Conservation (phyloP, 1,140 invertebrate genomes). For the Drosophila burlai region DNA sequence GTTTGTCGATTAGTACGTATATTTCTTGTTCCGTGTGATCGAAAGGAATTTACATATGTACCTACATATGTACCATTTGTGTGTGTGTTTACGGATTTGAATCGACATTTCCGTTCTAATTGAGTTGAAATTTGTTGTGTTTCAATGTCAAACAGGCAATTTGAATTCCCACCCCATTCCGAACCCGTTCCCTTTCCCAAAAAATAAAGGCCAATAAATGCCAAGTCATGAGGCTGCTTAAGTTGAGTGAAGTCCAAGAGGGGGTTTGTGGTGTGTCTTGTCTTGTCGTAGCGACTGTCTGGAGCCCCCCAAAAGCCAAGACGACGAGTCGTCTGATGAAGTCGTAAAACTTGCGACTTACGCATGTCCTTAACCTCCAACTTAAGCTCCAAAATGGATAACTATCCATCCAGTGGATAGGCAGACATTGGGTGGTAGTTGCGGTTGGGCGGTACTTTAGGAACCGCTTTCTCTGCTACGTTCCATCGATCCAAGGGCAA, state of each 20-base stretch:
- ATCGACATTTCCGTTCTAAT: constrained; percentile 50
- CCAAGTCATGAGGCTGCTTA: constrained; percentile 34
- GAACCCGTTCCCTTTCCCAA: neutral
- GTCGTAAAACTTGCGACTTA: constrained; percentile 68
- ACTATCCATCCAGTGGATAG: constrained; percentile 10
- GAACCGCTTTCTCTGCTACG: constrained; percentile 15
- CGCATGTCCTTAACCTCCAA: constrained; percentile 43
- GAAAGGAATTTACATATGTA: constrained; percentile 24
- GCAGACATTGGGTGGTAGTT: constrained; percentile 22
- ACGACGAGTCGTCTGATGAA: constrained; percentile 55
- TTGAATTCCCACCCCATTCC: constrained; percentile 1
- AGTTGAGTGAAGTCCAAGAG: constrained; percentile 20
- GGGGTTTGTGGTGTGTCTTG: neutral
- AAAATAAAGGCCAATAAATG: constrained; percentile 23
- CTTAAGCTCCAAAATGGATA: constrained; percentile 21
- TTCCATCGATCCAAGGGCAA: constrained; percentile 78
- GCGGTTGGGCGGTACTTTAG: constrained; percentile 23
- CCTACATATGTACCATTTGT: neutral
- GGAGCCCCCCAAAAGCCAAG: constrained; percentile 35
- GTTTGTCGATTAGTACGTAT: constrained; percentile 11
- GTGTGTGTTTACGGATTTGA: constrained; percentile 15
- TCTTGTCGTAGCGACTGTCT: constrained; percentile 36
- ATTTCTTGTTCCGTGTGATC: constrained; percentile 25
- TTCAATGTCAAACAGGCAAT: constrained; percentile 31
- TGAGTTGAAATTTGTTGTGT: constrained; percentile 32